phyloP scores from a whole-genome alignment of 2,113 vertebrate species.

The Dunckerocampus dactyliophorus region DNA sequence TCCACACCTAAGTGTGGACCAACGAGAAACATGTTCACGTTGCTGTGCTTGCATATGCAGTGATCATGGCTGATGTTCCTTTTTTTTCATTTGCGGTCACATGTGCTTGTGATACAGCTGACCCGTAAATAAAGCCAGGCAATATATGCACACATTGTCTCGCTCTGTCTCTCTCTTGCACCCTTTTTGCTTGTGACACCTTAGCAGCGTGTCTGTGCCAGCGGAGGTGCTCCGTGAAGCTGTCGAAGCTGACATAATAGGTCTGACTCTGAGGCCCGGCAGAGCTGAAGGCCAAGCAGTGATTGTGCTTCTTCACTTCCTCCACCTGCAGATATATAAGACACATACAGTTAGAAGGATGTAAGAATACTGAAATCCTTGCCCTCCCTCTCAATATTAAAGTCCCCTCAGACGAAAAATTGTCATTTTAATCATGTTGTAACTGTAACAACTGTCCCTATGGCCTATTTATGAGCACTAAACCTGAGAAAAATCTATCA shows the following conservation, averaged over 20 bases:
- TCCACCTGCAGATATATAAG: constrained; percentile 79
- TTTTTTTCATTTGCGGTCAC: constrained; percentile 23
- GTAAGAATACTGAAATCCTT: constrained; percentile 19
- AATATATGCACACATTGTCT: constrained; percentile 25
- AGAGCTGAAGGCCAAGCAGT: constrained; percentile 96
- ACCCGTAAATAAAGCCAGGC: constrained; percentile 23
- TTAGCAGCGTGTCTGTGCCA: constrained; percentile 96
- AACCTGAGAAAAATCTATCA: no score
- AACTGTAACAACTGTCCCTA: no score
- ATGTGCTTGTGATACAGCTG: constrained; percentile 33
- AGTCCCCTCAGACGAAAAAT: no score
- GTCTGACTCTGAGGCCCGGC: constrained; percentile 97
- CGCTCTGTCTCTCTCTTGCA: constrained; percentile 2
- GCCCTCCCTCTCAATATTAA: not conserved
- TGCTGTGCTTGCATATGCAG: not conserved
- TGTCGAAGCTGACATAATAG: constrained; percentile 95
- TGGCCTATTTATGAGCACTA: no score
- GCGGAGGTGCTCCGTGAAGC: constrained; percentile 93
- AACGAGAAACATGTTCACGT: constrained; percentile 27
- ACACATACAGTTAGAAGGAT: constrained; percentile 21
- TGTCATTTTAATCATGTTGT: no score
- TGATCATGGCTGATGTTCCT: not conserved
- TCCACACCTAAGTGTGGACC: constrained; percentile 18
- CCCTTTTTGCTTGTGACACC: constrained; percentile 67
- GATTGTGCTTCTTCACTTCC: constrained; percentile 95